These are phyloP conservation scores for Neoitamus cyanurus DNA, from an alignment of 2,888 invertebrate species.

Conservation along the genomic window DNA sequence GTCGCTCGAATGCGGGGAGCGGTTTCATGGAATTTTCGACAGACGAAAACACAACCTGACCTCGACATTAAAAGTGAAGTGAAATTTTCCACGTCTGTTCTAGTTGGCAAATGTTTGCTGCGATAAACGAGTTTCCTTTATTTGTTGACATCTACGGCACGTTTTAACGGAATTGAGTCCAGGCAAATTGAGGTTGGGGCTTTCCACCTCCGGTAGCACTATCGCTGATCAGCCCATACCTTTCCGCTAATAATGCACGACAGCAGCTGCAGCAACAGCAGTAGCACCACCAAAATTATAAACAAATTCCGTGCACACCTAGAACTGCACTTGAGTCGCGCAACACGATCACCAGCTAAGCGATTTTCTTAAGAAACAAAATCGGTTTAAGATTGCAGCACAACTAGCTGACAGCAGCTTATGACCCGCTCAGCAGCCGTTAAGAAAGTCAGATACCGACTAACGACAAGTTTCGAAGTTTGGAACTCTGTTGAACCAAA, in stretches of 20 bases:
- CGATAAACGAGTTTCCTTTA: not conserved
- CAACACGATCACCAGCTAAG: not conserved
- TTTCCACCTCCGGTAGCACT: not conserved
- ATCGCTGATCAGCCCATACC: not conserved
- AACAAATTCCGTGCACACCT: not conserved
- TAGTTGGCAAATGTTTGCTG: slow-evolving; percentile 4
- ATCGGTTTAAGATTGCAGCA: not conserved
- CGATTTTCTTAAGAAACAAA: not conserved
- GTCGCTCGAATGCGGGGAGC: not conserved
- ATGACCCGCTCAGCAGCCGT: slow-evolving; percentile 37
- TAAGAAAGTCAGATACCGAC: slow-evolving; percentile 51
- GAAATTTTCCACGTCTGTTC: slow-evolving; percentile 34
- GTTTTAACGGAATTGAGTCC: not conserved
- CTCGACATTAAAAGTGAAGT: slow-evolving; percentile 41
- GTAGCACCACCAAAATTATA: not conserved
- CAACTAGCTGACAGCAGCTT: not conserved
- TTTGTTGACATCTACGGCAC: not conserved
- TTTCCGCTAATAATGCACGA: not conserved
- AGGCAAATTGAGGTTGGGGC: not conserved
- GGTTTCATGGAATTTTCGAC: slow-evolving; percentile 19
- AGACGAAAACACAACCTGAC: slow-evolving; percentile 26
- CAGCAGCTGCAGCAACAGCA: not conserved
- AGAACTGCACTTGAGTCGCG: not conserved
- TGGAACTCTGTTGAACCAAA: slow-evolving; percentile 45
- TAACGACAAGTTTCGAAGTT: slow-evolving; percentile 61